Evolutionary conservation across 64 coral and sea anemone species (phyloP), one percentile per base, ranked within the genome.

Genomic region (Montipora efflorescens): DNA sequence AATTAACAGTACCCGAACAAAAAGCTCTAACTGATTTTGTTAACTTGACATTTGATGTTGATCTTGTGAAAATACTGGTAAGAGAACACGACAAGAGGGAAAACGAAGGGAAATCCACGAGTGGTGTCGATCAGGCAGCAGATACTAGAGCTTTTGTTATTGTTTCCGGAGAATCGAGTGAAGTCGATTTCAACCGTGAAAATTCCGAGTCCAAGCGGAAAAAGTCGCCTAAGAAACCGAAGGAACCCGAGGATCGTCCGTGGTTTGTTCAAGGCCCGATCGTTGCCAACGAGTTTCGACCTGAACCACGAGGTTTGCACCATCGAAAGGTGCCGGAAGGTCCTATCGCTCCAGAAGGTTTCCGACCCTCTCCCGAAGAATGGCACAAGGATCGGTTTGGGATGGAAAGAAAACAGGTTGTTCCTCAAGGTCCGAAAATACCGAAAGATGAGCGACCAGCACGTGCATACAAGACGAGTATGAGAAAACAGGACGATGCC

Each of bases 81-180:
- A 86, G 71, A 50, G 82, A 64, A 12, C 19, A 49, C 7, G 66
- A 67, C 1, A 84, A 67, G 58, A 23, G 19, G 59, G 15, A 86
- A 45, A 16, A n/a, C 64, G 13, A 69, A 25, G 66, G 47, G 6
- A 50, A 86, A 86, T 71, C 66, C 7, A 5, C 19, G 0, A 48
- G 19, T 48, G 82, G 28, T 25, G 4, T 20, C 5, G 82, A 4
- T 47, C 8, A 46, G 22, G 66, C 44, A 0, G n/a, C 64, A 13
- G 82, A 71, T 5, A 82, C 55, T 45, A 86, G 44, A 20, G 15
- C 82, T 15, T 86, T 86, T 49, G 46, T 86, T 1, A 86, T 86
- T 15, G 45, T 86, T 10, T 86, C 82, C 19, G 12, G 71, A 51
- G 82, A 86, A 72, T 70, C 82, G 6, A n/a, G 2, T 51, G 46